Conservation (phyloP, 2,113 vertebrate species). For the Zapus hudsonius region DNA sequence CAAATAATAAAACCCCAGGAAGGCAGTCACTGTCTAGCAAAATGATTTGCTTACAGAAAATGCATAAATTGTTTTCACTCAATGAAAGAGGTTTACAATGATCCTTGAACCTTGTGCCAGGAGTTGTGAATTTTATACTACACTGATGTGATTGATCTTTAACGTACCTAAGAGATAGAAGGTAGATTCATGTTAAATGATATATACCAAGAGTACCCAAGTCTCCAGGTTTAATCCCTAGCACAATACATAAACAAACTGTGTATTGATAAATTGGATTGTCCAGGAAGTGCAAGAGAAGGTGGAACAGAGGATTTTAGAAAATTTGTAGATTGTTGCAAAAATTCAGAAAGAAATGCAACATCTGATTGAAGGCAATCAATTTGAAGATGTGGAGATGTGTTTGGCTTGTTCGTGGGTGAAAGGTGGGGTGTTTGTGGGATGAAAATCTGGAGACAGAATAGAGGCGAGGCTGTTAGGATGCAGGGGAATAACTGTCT, state of each 20-base stretch:
- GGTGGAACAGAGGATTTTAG: background rate
- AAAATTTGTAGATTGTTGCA: background rate
- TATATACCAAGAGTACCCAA: background rate
- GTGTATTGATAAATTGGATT: background rate
- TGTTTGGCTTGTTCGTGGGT: background rate
- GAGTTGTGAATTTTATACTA: background rate
- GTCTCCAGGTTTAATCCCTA: background rate
- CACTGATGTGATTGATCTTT: background rate
- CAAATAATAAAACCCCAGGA: background rate
- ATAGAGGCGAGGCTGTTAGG: background rate
- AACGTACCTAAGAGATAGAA: no score
- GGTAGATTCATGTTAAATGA: background rate
- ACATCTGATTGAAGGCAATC: background rate
- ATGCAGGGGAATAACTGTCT: background rate
- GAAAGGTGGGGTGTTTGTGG: background rate
- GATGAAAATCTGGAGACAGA: background rate
- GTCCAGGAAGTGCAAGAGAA: background rate
- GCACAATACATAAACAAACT: background rate
- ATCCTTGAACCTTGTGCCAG: background rate
- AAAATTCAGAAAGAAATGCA: background rate
- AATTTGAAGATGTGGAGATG: fast-evolving
- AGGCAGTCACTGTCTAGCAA: background rate
- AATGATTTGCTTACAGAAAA: background rate
- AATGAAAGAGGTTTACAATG: background rate
- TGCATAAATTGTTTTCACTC: background rate